A percentile compares a stretch with the other conserved stretches of the same genome.
These are phyloP conservation scores for Serinus canaria DNA, from an alignment of 2,113 vertebrate genomes.

Conservation along the genomic window DNA sequence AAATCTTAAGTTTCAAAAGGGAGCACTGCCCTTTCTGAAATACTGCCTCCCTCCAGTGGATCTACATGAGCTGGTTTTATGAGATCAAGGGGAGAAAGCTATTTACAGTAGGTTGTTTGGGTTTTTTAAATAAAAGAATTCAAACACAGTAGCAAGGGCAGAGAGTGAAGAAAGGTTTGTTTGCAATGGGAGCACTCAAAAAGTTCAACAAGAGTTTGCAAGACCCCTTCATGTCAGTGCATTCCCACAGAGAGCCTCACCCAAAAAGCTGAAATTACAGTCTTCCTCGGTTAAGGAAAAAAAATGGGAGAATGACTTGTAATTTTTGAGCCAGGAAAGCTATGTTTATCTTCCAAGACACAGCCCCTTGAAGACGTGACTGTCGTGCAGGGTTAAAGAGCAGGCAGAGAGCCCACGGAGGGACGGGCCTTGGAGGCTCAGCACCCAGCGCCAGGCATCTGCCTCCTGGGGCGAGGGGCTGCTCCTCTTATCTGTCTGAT, in stretches of 20 bases:
- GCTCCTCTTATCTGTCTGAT: constrained; percentile 49
- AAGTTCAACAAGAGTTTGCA: constrained; percentile 23
- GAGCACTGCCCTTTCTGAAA: not conserved
- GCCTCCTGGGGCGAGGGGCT: not conserved
- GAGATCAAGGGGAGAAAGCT: not conserved
- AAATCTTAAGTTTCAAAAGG: not conserved
- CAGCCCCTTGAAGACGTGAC: not conserved
- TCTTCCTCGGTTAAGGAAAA: not conserved
- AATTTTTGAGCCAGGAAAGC: constrained; percentile 20
- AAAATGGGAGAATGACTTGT: not conserved
- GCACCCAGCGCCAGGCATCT: not conserved
- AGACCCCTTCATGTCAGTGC: not conserved
- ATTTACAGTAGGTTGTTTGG: not conserved
- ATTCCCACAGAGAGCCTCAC: not conserved
- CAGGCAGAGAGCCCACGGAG: not conserved
- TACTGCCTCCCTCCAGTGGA: not conserved
- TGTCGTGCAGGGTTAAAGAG: not conserved
- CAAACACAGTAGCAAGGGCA: not conserved
- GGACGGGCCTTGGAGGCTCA: accelerated
- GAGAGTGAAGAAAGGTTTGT: not conserved
- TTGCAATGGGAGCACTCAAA: not conserved
- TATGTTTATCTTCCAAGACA: constrained; percentile 12
- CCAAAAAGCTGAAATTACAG: constrained; percentile 35
- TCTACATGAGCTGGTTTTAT: not conserved
- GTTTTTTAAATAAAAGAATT: not conserved